These are phyloP conservation scores for Peromyscus californicus DNA, from an alignment of 2,113 vertebrate genomes.

Conservation along the genomic window DNA sequence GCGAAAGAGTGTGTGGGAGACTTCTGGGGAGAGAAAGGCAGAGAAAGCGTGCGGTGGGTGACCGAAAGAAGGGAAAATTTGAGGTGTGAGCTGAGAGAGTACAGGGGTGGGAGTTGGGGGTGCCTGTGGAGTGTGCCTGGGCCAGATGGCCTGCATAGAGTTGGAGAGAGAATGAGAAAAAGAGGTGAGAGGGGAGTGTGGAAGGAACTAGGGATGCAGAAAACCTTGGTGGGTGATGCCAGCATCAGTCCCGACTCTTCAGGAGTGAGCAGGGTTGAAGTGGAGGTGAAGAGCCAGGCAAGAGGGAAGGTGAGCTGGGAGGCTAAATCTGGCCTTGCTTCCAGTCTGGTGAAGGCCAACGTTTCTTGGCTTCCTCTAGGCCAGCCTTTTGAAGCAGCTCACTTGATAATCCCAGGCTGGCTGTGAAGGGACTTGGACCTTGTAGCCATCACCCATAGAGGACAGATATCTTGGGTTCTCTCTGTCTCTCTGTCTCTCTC, in stretches of 20 bases:
- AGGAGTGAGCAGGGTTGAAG: background rate
- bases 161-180: background rate
- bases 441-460: background rate
- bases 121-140: background rate
- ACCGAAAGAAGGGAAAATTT: too few species aligned
- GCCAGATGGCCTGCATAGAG: background rate
- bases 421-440: background rate
- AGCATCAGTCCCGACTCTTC: too few species aligned
- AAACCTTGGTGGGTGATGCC: background rate
- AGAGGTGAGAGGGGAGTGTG: background rate
- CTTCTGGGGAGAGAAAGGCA: too few species aligned
- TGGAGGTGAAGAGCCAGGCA: background rate
- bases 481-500: too few species aligned
- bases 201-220: background rate
- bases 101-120: background rate
- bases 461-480: background rate
- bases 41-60: too few species aligned
- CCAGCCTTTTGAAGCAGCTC: constrained; percentile 14
- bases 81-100: background rate
- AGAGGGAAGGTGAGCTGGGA: constrained; percentile 52
- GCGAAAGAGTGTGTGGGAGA: background rate
- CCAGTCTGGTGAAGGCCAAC: constrained; percentile 12
- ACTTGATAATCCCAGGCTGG: background rate
- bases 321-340: constrained; percentile 71
- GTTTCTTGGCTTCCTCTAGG: constrained; percentile 15